A percentile compares a stretch with the other conserved stretches of the same genome.
Evolutionary conservation across 2,888 invertebrate species (phyloP).

Genomic region (Drosophila sordidula): DNA sequence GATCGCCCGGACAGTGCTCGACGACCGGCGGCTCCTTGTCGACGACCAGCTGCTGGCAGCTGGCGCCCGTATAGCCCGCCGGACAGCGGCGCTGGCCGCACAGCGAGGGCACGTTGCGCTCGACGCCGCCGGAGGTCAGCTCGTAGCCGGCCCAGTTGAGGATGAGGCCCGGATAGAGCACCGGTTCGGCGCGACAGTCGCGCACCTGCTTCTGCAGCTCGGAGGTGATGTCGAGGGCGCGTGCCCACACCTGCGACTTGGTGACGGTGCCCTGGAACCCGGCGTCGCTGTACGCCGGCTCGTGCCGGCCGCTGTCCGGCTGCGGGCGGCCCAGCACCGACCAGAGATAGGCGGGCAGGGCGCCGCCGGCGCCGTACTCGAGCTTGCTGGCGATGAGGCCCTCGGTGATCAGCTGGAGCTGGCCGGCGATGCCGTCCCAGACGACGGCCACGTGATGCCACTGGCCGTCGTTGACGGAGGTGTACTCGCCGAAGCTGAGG

Average conservation of each 20-base stretch:
- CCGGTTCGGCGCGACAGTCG: conserved; percentile 96
- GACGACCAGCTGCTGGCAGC: conserved; percentile 93
- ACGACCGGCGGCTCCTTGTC: conserved; percentile 95
- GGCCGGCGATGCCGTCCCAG: conserved; percentile 96
- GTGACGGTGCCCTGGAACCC: conserved; percentile 98
- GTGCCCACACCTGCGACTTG: conserved; percentile 97
- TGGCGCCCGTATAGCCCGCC: conserved; percentile 93
- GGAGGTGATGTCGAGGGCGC: conserved; percentile 95
- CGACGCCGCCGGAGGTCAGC: conserved; percentile 94
- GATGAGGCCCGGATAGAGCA: conserved; percentile 93
- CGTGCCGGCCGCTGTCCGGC: conserved; percentile 87
- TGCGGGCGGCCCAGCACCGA: conserved; percentile 96
- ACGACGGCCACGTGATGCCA: conserved; percentile 98
- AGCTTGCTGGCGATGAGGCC: conserved; percentile 97
- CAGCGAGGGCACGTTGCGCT: conserved; percentile 95
- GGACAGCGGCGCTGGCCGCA: conserved; percentile 96
- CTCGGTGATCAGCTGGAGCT: conserved; percentile 96
- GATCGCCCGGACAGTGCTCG: conserved; percentile 96
- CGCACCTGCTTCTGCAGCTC: conserved; percentile 97
- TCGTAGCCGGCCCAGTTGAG: conserved; percentile 98
- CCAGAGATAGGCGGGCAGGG: conserved; percentile 94
- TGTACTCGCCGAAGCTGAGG: conserved; percentile 95
- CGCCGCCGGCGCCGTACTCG: conserved; percentile 94
- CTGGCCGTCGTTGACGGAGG: conserved; percentile 97
- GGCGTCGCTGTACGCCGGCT: conserved; percentile 91